phyloP scores from a whole-genome alignment of 92 coral and sea anemone species.

The Palythoa heliodiscus region DNA sequence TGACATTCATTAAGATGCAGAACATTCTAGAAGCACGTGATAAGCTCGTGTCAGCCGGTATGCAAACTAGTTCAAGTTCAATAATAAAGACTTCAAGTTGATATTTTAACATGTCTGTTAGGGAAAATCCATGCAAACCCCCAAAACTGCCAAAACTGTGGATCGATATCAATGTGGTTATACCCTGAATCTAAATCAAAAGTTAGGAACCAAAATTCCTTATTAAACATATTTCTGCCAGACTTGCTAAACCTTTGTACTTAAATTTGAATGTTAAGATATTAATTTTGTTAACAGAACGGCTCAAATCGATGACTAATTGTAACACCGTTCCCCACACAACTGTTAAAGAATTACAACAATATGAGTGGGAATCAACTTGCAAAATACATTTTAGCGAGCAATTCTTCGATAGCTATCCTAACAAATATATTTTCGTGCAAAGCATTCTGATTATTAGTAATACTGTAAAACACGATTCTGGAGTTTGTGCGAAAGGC shows the following conservation, averaged over 20 bases:
- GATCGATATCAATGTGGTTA: not conserved
- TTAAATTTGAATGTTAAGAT: not conserved
- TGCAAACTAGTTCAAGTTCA: too few species aligned
- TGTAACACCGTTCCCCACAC: not conserved
- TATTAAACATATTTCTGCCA: not conserved
- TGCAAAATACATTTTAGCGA: constrained; percentile 2
- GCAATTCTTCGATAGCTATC: not conserved
- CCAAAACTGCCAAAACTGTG: not conserved
- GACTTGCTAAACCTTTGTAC: not conserved
- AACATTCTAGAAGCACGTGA: too few species aligned
- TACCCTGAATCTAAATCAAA: not conserved
- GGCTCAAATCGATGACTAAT: not conserved
- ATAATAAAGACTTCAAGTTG: too few species aligned
- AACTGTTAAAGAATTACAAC: not conserved
- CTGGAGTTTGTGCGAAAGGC: not conserved
- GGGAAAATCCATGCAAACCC: not conserved
- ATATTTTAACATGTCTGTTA: too few species aligned
- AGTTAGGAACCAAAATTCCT: not conserved
- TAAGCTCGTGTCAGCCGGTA: too few species aligned
- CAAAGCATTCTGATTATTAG: constrained; percentile 7
- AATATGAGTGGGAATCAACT: not conserved
- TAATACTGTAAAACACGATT: not conserved
- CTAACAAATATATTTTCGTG: not conserved
- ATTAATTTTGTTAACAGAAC: not conserved
- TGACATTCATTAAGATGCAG: too few species aligned